Conservation (phyloP, 2,113 vertebrate genomes). For the Elephas maximus region DNA sequence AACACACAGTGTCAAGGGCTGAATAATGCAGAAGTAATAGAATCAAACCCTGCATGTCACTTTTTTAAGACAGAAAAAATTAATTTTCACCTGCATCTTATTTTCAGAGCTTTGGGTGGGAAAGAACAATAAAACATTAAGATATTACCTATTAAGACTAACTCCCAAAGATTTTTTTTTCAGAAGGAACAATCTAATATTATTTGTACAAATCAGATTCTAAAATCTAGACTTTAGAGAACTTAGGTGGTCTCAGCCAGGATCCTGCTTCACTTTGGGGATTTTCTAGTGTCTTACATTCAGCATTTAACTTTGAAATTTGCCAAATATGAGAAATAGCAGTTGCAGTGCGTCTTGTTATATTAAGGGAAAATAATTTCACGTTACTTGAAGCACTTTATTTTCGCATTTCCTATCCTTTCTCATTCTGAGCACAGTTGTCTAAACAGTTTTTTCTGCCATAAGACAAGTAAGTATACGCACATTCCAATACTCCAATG, state of each 20-base stretch:
- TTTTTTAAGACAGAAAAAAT: background rate
- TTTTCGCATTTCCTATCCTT: too few species aligned
- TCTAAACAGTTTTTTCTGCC: too few species aligned
- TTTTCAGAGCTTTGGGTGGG: background rate
- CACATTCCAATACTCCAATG: too few species aligned
- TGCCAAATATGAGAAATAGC: background rate
- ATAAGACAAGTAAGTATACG: too few species aligned
- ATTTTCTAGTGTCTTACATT: background rate
- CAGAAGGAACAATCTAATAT: background rate
- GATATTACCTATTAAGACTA: background rate
- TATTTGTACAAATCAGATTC: background rate
- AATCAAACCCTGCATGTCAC: background rate
- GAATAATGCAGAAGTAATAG: background rate
- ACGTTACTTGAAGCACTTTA: background rate
- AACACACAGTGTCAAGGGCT: background rate
- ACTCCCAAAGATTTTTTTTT: background rate
- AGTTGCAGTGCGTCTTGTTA: background rate
- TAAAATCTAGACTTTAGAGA: slow-evolving; percentile 19
- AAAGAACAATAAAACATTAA: background rate
- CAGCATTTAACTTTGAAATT: background rate
- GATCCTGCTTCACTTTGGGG: background rate
- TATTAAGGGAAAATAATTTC: background rate
- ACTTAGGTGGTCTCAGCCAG: background rate
- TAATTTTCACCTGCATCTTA: background rate
- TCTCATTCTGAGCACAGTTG: too few species aligned